Evolutionary conservation across 2,888 invertebrate species (phyloP).

Genomic region (Drosophila falleni): DNA sequence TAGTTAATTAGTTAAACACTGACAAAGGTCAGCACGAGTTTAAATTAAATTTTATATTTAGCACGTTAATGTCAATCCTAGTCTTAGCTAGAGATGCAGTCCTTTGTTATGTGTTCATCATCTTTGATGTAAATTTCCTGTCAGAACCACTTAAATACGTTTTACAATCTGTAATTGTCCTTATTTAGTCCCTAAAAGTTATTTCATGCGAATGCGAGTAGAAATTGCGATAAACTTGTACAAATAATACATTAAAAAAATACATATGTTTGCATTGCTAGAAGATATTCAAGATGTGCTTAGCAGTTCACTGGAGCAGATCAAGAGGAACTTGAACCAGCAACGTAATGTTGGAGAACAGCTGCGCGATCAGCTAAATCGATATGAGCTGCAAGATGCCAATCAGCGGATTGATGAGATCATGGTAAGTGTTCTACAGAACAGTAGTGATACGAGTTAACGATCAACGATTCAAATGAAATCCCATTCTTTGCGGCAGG

Average conservation of each 20-base stretch:
- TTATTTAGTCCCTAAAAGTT: too few relatives aligned
- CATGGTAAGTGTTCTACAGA: constrained; percentile 69
- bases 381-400: constrained; percentile 79
- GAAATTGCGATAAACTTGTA: background rate
- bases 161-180: too few relatives aligned
- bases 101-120: background rate
- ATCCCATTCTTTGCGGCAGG: constrained; percentile 58
- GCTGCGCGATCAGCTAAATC: constrained; percentile 80
- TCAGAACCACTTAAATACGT: background rate
- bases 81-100: background rate
- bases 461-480: background rate
- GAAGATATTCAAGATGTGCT: constrained; percentile 82
- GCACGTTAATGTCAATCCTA: background rate
- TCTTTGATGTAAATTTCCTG: background rate
- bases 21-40: background rate
- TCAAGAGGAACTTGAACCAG: constrained; percentile 79
- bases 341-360: constrained; percentile 83
- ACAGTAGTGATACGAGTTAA: background rate
- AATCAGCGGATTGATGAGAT: constrained; percentile 83
- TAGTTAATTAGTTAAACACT: too few relatives aligned
- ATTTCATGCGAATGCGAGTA: background rate
- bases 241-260: background rate
- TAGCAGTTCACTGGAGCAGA: constrained; percentile 80
- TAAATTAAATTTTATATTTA: background rate
- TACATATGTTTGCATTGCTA: constrained; percentile 12